Evolutionary conservation across 2,888 invertebrate genomes (phyloP).

Genomic region (Aelia acuminata): DNA sequence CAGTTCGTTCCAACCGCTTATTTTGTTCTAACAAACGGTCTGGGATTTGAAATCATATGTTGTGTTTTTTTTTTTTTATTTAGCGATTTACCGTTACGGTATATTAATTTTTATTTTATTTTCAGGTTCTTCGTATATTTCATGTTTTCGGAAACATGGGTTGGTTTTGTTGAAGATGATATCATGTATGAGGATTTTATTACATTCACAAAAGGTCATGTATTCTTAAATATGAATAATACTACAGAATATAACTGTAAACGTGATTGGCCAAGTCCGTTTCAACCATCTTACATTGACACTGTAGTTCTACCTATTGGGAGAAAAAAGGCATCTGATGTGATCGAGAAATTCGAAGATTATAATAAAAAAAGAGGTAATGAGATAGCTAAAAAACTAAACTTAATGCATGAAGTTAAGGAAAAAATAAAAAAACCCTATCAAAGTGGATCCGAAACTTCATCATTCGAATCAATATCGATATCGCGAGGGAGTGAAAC

Average conservation of each 20-base stretch:
- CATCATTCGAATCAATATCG: neutral
- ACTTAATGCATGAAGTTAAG: neutral
- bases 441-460: neutral
- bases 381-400: neutral
- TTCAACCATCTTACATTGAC: neutral
- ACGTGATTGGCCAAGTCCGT: neutral
- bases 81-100: too few relatives aligned
- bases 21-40: too few relatives aligned
- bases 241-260: neutral
- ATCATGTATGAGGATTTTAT: neutral
- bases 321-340: neutral
- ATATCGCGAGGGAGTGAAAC: neutral
- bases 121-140: neutral
- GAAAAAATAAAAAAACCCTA: neutral
- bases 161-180: conserved; percentile 6
- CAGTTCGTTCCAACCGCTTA: too few relatives aligned
- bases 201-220: neutral
- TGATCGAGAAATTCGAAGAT: neutral
- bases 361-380: neutral
- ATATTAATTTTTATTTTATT: neutral
- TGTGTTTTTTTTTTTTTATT: too few relatives aligned
- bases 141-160: conserved; percentile 2
- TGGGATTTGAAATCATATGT: too few relatives aligned
- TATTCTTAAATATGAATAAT: neutral
- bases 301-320: neutral